phyloP scores from a whole-genome alignment of 2,888 invertebrate species.

The Pollenia labialis region DNA sequence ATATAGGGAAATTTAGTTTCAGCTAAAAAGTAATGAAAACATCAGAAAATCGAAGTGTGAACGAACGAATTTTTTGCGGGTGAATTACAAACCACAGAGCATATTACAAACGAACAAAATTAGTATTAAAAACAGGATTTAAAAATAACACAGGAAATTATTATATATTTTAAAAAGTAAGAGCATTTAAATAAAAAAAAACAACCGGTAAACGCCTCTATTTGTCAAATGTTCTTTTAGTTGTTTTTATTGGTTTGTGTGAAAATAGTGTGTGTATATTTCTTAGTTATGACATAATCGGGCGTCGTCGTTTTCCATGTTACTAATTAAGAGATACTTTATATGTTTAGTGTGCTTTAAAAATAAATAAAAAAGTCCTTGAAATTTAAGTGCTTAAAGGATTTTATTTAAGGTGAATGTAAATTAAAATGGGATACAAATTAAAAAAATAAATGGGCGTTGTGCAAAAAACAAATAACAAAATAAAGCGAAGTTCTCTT shows the following conservation, averaged over 20 bases:
- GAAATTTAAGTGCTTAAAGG: not conserved
- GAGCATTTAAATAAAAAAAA: conserved; percentile 23
- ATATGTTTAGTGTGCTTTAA: conserved; percentile 10
- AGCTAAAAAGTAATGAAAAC: conserved; percentile 52
- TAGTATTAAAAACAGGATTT: conserved; percentile 25
- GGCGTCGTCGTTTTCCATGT: conserved; percentile 68
- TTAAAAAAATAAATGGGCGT: conserved; percentile 60
- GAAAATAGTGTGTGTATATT: conserved; percentile 47
- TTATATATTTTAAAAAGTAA: conserved; percentile 57
- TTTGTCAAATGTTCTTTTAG: not conserved
- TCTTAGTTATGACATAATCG: conserved; percentile 72
- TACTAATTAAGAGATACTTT: conserved; percentile 42
- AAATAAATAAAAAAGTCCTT: not conserved
- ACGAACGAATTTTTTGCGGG: conserved; percentile 69
- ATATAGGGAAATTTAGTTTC: conserved; percentile 58
- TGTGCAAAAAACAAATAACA: conserved; percentile 22
- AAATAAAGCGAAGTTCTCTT: not conserved
- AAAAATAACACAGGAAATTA: conserved; percentile 36
- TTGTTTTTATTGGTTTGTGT: conserved; percentile 3
- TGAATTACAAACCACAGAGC: conserved; percentile 47
- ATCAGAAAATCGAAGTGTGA: conserved; percentile 54
- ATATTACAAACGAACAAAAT: conserved; percentile 33
- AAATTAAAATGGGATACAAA: not conserved
- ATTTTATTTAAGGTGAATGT: not conserved
- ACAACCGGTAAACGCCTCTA: conserved; percentile 15